phyloP scores from a whole-genome alignment of 2,113 vertebrate species.

The Pteronura brasiliensis region DNA sequence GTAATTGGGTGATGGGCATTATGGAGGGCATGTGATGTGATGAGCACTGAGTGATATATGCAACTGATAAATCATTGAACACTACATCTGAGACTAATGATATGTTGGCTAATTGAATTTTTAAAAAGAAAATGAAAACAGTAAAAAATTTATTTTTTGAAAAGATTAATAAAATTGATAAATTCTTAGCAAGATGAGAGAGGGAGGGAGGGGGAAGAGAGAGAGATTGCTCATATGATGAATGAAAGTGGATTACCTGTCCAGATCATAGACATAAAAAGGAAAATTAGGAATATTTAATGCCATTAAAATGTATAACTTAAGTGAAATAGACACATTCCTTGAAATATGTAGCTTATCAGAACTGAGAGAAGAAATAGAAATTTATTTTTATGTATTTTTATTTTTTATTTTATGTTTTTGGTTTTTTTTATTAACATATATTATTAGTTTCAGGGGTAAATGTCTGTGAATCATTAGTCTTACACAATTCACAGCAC shows the following conservation, averaged over 20 bases:
- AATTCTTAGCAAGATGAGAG: not conserved
- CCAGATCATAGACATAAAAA: not conserved
- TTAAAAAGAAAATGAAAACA: not conserved
- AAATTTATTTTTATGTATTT: not conserved
- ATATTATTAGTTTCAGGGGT: no score
- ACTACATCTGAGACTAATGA: no score
- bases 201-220: not conserved
- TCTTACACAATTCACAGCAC: no score
- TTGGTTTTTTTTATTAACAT: no score
- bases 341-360: not conserved
- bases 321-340: not conserved
- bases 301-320: not conserved
- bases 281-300: not conserved
- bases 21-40: no score
- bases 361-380: not conserved
- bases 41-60: no score
- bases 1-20: no score
- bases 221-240: not conserved
- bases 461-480: no score
- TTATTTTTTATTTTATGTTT: no score
- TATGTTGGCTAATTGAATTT: no score
- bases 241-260: not conserved
- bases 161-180: not conserved
- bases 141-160: not conserved
- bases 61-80: no score